Percentiles rank a stretch among this genome's conserved stretches.
Conservation (phyloP, 2,888 invertebrate genomes). For the Eurytoma adleriae region DNA sequence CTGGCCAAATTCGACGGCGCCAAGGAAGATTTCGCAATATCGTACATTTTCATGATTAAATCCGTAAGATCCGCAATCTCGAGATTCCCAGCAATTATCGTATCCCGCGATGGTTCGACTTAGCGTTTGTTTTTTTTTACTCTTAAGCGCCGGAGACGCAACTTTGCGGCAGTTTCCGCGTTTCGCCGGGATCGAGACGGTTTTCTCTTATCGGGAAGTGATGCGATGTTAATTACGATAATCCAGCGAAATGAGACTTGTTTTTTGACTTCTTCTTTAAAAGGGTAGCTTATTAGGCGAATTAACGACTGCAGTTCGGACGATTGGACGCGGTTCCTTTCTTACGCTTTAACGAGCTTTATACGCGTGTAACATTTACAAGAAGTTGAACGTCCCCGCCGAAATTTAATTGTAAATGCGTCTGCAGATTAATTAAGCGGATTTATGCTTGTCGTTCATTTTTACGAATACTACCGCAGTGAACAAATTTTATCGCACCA, state of each 20-base stretch:
- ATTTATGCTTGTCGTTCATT: too few relatives aligned
- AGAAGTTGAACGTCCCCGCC: too few relatives aligned
- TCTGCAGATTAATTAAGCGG: too few relatives aligned
- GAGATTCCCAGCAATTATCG: neutral
- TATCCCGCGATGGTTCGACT: neutral
- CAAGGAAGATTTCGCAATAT: constrained; percentile 9
- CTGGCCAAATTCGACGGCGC: neutral
- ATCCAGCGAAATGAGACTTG: neutral
- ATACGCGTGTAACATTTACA: too few relatives aligned
- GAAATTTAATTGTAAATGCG: too few relatives aligned
- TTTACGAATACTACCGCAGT: too few relatives aligned
- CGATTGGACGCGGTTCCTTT: neutral
- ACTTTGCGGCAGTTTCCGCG: too few relatives aligned
- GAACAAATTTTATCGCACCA: too few relatives aligned
- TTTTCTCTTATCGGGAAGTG: constrained; percentile 10
- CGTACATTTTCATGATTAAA: constrained; percentile 2
- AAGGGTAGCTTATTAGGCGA: constrained; percentile 1
- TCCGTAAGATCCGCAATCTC: neutral
- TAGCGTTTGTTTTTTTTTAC: neutral
- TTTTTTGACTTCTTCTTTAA: neutral
- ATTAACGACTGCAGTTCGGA: constrained; percentile 27
- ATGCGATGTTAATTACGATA: constrained; percentile 23
- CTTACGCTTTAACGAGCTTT: constrained; percentile 6
- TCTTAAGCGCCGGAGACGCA: neutral
- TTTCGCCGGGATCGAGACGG: too few relatives aligned